phyloP scores from a whole-genome alignment of 2,888 invertebrate species.

The Polymixis flavicincta region DNA sequence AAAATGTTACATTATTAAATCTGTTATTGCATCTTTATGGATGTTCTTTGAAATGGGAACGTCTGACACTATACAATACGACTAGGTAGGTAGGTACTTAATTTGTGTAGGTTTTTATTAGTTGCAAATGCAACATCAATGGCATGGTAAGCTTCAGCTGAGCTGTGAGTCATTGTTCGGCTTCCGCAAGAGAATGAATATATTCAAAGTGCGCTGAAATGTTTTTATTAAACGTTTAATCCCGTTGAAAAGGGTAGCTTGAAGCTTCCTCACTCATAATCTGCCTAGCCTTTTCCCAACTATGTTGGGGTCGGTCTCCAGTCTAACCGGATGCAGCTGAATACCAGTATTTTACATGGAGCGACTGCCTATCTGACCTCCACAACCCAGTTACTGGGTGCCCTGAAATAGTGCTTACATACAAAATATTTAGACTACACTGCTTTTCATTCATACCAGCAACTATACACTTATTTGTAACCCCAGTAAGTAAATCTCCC shows the following conservation, averaged over 20 bases:
- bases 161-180: too few relatives aligned
- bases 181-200: not conserved
- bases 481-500: constrained; percentile 60
- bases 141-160: not conserved
- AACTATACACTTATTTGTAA: constrained; percentile 9
- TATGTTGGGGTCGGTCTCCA: too few relatives aligned
- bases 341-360: too few relatives aligned
- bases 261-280: not conserved
- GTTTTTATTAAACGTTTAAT: not conserved
- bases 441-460: not conserved
- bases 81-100: too few relatives aligned
- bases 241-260: not conserved
- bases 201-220: not conserved
- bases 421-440: not conserved
- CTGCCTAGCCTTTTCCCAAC: too few relatives aligned
- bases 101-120: too few relatives aligned
- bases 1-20: constrained; percentile 61
- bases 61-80: not conserved
- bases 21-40: constrained; percentile 46
- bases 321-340: too few relatives aligned
- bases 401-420: not conserved
- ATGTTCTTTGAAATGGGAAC: constrained; percentile 5
- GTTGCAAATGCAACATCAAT: not conserved
- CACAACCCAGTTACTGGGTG: too few relatives aligned
- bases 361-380: too few relatives aligned